Conservation (phyloP, 2,888 invertebrate genomes). For the Euzophera pinguis region DNA sequence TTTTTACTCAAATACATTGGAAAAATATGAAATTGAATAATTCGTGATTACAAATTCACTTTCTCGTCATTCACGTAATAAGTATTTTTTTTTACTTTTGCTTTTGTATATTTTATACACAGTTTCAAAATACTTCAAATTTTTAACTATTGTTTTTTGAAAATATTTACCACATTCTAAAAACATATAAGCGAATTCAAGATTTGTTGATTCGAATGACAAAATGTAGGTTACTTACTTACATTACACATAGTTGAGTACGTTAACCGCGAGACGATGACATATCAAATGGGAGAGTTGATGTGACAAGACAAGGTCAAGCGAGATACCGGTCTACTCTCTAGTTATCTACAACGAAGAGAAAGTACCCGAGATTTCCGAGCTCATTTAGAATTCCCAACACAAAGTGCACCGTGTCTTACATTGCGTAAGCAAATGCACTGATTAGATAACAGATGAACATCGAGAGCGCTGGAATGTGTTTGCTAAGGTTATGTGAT, state of each 20-base stretch:
- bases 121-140: too few species aligned
- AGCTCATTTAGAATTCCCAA: not conserved
- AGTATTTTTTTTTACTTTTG: too few species aligned
- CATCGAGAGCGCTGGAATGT: not conserved
- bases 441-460: conserved; percentile 3
- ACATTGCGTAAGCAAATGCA: not conserved
- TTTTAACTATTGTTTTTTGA: not conserved
- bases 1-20: too few species aligned
- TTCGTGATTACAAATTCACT: too few species aligned
- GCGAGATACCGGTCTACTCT: not conserved
- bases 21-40: too few species aligned
- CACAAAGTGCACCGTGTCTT: not conserved
- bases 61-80: too few species aligned
- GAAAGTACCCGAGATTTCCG: conserved; percentile 2
- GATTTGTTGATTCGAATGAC: conserved; percentile 2
- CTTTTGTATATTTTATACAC: too few species aligned
- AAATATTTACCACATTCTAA: not conserved
- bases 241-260: not conserved
- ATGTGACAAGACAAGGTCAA: conserved; percentile 9
- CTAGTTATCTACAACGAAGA: not conserved
- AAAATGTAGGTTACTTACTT: not conserved
- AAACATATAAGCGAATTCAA: not conserved
- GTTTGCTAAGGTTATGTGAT: not conserved
- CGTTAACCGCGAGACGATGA: not conserved
- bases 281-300: not conserved